These are phyloP conservation scores for Drosophila paramelanica DNA, from an alignment of 2,888 invertebrate species.

Conservation along the genomic window DNA sequence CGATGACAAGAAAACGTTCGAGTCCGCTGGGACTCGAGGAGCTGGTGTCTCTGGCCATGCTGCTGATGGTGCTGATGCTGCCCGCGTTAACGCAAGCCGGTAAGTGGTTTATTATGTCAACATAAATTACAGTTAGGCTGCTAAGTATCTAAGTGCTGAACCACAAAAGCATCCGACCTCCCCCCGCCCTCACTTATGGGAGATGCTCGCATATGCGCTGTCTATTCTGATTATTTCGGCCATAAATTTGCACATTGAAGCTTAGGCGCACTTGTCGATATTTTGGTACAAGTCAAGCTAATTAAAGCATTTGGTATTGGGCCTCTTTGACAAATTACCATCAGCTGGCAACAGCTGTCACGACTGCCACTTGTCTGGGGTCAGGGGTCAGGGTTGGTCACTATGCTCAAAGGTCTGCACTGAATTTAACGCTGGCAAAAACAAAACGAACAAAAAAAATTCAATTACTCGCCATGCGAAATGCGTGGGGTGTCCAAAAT, in stretches of 20 bases:
- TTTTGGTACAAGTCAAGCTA: conserved; percentile 40
- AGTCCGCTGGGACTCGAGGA: conserved; percentile 85
- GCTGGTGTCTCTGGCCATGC: conserved; percentile 77
- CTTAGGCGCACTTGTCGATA: conserved; percentile 42
- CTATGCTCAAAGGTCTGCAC: conserved; percentile 16
- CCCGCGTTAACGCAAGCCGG: conserved; percentile 82
- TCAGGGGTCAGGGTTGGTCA: conserved; percentile 68
- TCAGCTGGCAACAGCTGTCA: conserved; percentile 65
- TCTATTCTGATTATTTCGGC: conserved; percentile 55
- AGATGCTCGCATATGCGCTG: conserved; percentile 50
- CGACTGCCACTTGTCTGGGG: conserved; percentile 57
- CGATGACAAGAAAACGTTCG: conserved; percentile 84
- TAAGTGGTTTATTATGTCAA: conserved; percentile 83
- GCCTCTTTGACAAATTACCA: conserved; percentile 72
- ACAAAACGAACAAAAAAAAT: conserved; percentile 33
- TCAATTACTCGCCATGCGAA: conserved; percentile 57
- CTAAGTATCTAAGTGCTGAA: conserved; percentile 40
- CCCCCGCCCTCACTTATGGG: not conserved
- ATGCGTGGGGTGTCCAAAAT: conserved; percentile 58
- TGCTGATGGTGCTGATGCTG: conserved; percentile 64
- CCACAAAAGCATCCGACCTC: conserved; percentile 10
- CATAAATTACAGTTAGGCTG: conserved; percentile 74
- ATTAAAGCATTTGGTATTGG: conserved; percentile 48
- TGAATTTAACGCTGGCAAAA: conserved; percentile 24
- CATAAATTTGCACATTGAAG: conserved; percentile 63